Evolutionary conservation across 2,797 vertebrate genomes (phyloP).

Genomic region (Sebastolobus alascanus): DNA sequence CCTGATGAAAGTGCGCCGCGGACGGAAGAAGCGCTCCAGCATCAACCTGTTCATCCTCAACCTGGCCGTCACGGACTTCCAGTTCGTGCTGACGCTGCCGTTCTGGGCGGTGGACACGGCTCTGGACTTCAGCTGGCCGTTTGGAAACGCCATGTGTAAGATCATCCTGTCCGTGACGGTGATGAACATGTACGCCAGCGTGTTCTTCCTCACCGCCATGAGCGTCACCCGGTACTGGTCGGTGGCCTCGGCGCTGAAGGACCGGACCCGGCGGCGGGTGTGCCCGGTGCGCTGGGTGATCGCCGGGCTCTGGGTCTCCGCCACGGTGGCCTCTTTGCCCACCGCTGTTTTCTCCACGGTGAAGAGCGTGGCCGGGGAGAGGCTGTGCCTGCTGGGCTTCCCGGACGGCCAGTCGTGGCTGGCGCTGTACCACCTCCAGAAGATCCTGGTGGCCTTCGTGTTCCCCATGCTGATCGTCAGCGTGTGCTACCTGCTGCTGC

Average conservation of each 20-base stretch:
- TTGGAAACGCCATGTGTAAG: constrained; percentile 84
- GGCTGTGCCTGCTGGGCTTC: constrained; percentile 81
- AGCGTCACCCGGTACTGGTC: constrained; percentile 84
- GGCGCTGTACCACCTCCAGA: constrained; percentile 83
- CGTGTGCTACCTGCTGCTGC: constrained; percentile 78
- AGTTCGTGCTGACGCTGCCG: constrained; percentile 83
- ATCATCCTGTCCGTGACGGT: constrained; percentile 80
- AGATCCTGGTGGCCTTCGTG: constrained; percentile 81
- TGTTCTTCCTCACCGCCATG: constrained; percentile 86
- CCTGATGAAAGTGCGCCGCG: constrained; percentile 76
- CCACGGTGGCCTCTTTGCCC: constrained; percentile 76
- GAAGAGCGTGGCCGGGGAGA: constrained; percentile 70
- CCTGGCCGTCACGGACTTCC: constrained; percentile 83
- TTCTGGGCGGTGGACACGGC: constrained; percentile 86
- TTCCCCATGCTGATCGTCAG: constrained; percentile 83
- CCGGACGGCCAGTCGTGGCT: constrained; percentile 77
- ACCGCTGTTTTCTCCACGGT: constrained; percentile 77
- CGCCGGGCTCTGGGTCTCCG: constrained; percentile 78
- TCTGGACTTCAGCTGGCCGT: constrained; percentile 86
- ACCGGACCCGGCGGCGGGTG: constrained; percentile 54
- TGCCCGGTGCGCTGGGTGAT: constrained; percentile 81
- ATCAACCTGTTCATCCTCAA: constrained; percentile 85
- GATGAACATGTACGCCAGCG: constrained; percentile 85
- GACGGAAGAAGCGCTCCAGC: constrained; percentile 72
- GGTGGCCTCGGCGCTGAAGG: constrained; percentile 81